Percentiles rank a stretch among this genome's conserved stretches.
These are phyloP conservation scores for Peromyscus eremicus DNA, from an alignment of 2,797 vertebrate genomes.

Conservation along the genomic window DNA sequence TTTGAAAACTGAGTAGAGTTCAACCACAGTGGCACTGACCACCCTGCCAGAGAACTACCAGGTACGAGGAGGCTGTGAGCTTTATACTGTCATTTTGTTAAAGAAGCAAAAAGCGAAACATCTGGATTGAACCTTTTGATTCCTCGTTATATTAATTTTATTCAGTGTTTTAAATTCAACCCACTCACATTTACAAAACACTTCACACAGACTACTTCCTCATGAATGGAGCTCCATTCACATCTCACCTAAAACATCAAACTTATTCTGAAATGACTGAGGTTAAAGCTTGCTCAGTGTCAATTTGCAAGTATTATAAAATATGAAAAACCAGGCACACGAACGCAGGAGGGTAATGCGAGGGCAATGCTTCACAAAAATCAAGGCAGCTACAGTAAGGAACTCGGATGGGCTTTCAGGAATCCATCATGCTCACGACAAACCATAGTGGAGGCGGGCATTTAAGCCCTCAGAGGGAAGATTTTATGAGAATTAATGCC, in stretches of 20 bases:
- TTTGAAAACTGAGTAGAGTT: slow-evolving; percentile 49
- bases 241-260: slow-evolving; percentile 81
- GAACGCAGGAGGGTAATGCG: slow-evolving; percentile 43
- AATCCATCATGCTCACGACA: neutral
- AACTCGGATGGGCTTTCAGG: slow-evolving; percentile 3
- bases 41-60: neutral
- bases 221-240: slow-evolving; percentile 80
- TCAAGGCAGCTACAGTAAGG: slow-evolving; percentile 30
- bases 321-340: slow-evolving; percentile 52
- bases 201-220: slow-evolving; percentile 81
- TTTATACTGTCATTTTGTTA: neutral
- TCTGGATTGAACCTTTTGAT: slow-evolving; percentile 77
- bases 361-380: slow-evolving; percentile 59
- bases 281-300: slow-evolving; percentile 76
- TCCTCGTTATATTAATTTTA: slow-evolving; percentile 80
- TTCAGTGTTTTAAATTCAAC: slow-evolving; percentile 82
- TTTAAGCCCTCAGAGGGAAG: slow-evolving; percentile 21
- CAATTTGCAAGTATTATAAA: slow-evolving; percentile 82
- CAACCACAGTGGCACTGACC: neutral
- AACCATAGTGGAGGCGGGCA: slow-evolving; percentile 31
- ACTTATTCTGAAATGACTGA: slow-evolving; percentile 79
- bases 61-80: neutral
- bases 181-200: slow-evolving; percentile 84
- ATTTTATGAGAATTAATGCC: slow-evolving; percentile 57
- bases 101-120: slow-evolving; percentile 56